These are phyloP conservation scores for Amphimallon solstitiale DNA, from an alignment of 2,888 invertebrate genomes.

Conservation along the genomic window DNA sequence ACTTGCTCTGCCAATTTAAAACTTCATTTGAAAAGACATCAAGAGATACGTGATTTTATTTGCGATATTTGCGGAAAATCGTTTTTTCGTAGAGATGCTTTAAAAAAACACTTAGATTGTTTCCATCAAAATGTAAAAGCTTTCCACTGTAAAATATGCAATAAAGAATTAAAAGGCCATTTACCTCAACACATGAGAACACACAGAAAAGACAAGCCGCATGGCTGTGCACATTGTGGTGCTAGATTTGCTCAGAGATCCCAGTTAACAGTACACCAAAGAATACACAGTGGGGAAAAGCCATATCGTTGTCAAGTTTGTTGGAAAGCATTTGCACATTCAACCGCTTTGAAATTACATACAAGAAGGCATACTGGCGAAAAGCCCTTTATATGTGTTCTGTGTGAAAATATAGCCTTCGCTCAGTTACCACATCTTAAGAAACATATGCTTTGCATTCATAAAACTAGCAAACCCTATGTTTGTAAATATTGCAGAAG, in stretches of 20 bases:
- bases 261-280: constrained; percentile 83
- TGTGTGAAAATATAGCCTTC: constrained; percentile 77
- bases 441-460: constrained; percentile 87
- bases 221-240: constrained; percentile 81
- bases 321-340: constrained; percentile 82
- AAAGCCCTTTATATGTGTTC: constrained; percentile 79
- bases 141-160: constrained; percentile 83
- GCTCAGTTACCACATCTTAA: constrained; percentile 88
- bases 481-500: constrained; percentile 77
- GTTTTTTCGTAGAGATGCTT: constrained; percentile 78
- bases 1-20: constrained; percentile 73
- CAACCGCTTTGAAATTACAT: constrained; percentile 85
- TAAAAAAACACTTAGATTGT: constrained; percentile 80
- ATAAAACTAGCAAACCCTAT: constrained; percentile 81
- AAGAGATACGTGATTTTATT: constrained; percentile 78
- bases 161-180: constrained; percentile 82
- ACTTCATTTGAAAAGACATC: constrained; percentile 75
- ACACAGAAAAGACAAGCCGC: constrained; percentile 80
- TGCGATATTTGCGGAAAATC: constrained; percentile 84
- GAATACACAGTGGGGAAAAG: constrained; percentile 85
- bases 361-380: constrained; percentile 86
- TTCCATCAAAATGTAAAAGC: constrained; percentile 79
- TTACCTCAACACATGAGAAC: constrained; percentile 84
- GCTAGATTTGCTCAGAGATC: constrained; percentile 85
- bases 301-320: constrained; percentile 87